Percentiles rank a stretch among this genome's conserved stretches.
Evolutionary conservation across 1,140 invertebrate genomes (phyloP).

Genomic region (Elymnias hypermnestra): DNA sequence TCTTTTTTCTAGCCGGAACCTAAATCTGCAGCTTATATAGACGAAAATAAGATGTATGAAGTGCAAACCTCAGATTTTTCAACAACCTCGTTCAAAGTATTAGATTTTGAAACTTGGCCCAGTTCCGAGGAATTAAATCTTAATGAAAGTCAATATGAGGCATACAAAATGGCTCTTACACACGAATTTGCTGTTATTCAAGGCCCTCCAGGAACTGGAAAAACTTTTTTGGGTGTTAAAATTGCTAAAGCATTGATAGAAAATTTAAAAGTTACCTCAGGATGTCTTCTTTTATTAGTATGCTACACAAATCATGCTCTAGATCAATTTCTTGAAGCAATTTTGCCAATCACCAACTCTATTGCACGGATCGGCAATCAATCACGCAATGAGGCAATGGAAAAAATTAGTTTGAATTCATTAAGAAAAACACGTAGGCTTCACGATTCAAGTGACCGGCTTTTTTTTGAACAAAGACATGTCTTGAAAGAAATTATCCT

Average conservation of each 20-base stretch:
- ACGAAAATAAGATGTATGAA: slow-evolving; percentile 15
- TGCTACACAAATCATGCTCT: slow-evolving; percentile 93
- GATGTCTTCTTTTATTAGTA: slow-evolving; percentile 83
- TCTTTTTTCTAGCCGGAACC: slow-evolving; percentile 48
- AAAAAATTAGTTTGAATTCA: slow-evolving; percentile 67
- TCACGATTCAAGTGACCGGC: background rate
- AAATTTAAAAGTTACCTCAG: slow-evolving; percentile 47
- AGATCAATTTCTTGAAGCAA: slow-evolving; percentile 91
- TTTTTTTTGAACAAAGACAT: slow-evolving; percentile 21
- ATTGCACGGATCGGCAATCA: slow-evolving; percentile 86
- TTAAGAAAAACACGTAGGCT: slow-evolving; percentile 29
- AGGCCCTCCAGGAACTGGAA: slow-evolving; percentile 88
- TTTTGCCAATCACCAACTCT: slow-evolving; percentile 74
- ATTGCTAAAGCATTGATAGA: slow-evolving; percentile 78
- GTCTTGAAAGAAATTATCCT: slow-evolving; percentile 14
- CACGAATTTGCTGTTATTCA: slow-evolving; percentile 86
- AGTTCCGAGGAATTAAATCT: slow-evolving; percentile 57
- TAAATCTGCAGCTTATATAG: slow-evolving; percentile 52
- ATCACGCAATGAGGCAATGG: slow-evolving; percentile 78
- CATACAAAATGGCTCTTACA: slow-evolving; percentile 77
- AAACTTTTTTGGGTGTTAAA: slow-evolving; percentile 85
- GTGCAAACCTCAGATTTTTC: background rate
- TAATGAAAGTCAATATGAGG: slow-evolving; percentile 78
- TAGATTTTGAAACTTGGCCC: slow-evolving; percentile 60
- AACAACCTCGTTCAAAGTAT: slow-evolving; percentile 23